Percentiles rank a stretch among this genome's conserved stretches.
Evolutionary conservation across 1,140 invertebrate genomes (phyloP).

Genomic region (silkworm (Bombyx mori)): ASM3026992v2 NC_085130.1:9656501-9657000

Average conservation of each 20-base stretch:
- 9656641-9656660: not conserved
- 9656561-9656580: not conserved
- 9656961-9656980: no score
- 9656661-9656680: not conserved
- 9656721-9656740: conserved; percentile 51
- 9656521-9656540: no score
- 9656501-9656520: no score
- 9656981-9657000: no score
- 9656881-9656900: not conserved
- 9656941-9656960: no score
- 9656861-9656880: conserved; percentile 4
- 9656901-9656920: not conserved
- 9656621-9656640: not conserved
- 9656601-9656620: not conserved
- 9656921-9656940: no score
- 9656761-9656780: conserved; percentile 22
- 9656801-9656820: conserved; percentile 19
- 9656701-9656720: conserved; percentile 19
- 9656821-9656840: conserved; percentile 24
- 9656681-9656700: not conserved
- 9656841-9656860: conserved; percentile 18
- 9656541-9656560: not conserved
- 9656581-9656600: not conserved
- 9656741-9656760: conserved; percentile 44
- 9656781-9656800: conserved; percentile 24